phyloP scores from a whole-genome alignment of 2,888 invertebrate species.

The Nymphalis c-album region DNA sequence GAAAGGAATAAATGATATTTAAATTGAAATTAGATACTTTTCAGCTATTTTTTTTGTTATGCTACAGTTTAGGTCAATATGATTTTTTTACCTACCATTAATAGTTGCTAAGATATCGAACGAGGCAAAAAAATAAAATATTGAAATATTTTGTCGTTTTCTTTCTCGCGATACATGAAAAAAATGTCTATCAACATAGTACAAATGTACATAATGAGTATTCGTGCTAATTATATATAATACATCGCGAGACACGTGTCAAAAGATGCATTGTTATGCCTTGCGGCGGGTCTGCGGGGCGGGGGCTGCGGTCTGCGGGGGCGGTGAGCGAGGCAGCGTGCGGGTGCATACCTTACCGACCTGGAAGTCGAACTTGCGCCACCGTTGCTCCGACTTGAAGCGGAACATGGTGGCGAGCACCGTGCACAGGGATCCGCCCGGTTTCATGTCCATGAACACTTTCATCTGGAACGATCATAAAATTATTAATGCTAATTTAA shows the following conservation, averaged over 20 bases:
- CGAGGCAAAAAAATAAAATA: too few species aligned
- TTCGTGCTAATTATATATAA: not conserved
- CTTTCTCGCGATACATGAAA: too few species aligned
- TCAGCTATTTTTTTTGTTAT: too few species aligned
- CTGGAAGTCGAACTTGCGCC: slow-evolving; percentile 96
- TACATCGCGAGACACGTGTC: slow-evolving; percentile 43
- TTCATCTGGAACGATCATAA: slow-evolving; percentile 85
- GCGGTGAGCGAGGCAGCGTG: slow-evolving; percentile 65
- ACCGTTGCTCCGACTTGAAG: slow-evolving; percentile 97
- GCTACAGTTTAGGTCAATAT: too few species aligned
- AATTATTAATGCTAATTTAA: too few species aligned
- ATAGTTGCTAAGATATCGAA: too few species aligned
- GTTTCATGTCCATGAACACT: slow-evolving; percentile 97
- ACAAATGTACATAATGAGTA: too few species aligned
- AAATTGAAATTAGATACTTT: too few species aligned
- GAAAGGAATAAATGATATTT: too few species aligned
- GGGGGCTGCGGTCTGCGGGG: slow-evolving; percentile 49
- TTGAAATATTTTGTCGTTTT: too few species aligned
- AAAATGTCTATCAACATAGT: too few species aligned
- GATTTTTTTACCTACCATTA: too few species aligned
- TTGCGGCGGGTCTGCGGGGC: slow-evolving; percentile 50
- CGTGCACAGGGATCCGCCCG: slow-evolving; percentile 95
- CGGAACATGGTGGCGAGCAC: slow-evolving; percentile 96
- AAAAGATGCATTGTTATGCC: slow-evolving; percentile 54
- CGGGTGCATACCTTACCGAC: slow-evolving; percentile 87